Base-by-base conservation (phyloP, 2,797 vertebrate species). In the Etheostoma perlongum region DNA sequence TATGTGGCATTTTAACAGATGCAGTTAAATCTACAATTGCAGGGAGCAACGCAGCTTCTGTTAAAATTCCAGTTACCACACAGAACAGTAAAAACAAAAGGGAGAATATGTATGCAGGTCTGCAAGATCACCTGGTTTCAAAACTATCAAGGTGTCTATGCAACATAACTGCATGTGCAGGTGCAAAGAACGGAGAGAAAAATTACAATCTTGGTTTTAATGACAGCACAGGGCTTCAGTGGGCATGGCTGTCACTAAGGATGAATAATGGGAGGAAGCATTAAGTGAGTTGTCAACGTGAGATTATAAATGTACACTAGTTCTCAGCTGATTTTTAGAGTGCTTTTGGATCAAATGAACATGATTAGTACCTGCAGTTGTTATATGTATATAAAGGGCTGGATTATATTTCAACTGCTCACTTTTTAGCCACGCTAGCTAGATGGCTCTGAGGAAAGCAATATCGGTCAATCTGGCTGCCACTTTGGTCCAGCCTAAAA, bases 101-200 rank as follows among this genome's bases (percentile, higher is more conserved):
- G 19, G 0, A 16, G 19, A 67, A 60, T 53, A 30, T 40, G 13
- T 47, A 40, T 2, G 11, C 6, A 33, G 57, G 62, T 76, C 36
- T 8, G 12, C 19, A 46, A 70, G 48, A 40, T 79, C 85, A 87
- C 76, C 86, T 91, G 86, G 70, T 67, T 87, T 72, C 14, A 70
- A 21, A 64, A 25, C 6, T 0, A 66, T 74, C 82, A 90, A 91
- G 88, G 82, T 92, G 88, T 87, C 23, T 5, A 2, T 54, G 64
- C 19, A 19, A n/a, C 60, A 33, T 63, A 69, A n/a, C 47, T 53
- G 65, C 25, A 62, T 4, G 44, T 66, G 60, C 75, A 90, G 69
- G 67, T 42, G 76, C 69, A 85, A 18, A 67, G 10, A 71, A 40
- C 0, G 3, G 25, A 5, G 67, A 13, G 19, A 78, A 58, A 59